Conservation (phyloP, 2,797 vertebrate species). For the Ataeniobius toweri region DNA sequence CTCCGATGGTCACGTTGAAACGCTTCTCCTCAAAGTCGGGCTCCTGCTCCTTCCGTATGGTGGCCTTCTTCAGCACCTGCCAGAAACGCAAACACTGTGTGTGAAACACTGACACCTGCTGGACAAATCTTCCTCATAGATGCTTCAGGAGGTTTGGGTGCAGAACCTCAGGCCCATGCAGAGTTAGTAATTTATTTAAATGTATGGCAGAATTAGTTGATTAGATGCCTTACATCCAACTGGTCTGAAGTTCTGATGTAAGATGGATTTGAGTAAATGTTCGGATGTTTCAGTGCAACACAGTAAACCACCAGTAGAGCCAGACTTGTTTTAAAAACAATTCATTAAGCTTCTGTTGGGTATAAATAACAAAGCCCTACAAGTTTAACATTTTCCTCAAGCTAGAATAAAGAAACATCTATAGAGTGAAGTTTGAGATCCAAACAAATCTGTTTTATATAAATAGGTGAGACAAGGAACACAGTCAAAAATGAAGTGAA, state of each 20-base stretch:
- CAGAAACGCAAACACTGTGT: background rate
- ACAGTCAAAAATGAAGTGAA: background rate
- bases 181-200: background rate
- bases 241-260: too few relatives aligned
- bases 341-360: too few relatives aligned
- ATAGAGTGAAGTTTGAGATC: background rate
- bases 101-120: background rate
- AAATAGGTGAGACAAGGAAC: background rate
- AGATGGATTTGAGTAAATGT: too few relatives aligned
- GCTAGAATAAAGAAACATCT: background rate
- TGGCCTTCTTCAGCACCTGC: slow-evolving; percentile 96
- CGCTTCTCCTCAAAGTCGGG: slow-evolving; percentile 98
- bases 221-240: background rate
- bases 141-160: background rate
- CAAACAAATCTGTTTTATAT: background rate
- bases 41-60: slow-evolving; percentile 97
- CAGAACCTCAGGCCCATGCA: background rate
- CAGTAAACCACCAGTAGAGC: background rate
- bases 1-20: slow-evolving; percentile 96
- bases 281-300: background rate
- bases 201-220: background rate
- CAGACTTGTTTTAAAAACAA: background rate
- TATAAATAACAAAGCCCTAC: too few relatives aligned
- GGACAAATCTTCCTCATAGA: background rate
- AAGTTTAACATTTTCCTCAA: background rate